These are phyloP conservation scores for Varroa destructor DNA, from an alignment of 1,140 invertebrate species.

Conservation along the genomic window DNA sequence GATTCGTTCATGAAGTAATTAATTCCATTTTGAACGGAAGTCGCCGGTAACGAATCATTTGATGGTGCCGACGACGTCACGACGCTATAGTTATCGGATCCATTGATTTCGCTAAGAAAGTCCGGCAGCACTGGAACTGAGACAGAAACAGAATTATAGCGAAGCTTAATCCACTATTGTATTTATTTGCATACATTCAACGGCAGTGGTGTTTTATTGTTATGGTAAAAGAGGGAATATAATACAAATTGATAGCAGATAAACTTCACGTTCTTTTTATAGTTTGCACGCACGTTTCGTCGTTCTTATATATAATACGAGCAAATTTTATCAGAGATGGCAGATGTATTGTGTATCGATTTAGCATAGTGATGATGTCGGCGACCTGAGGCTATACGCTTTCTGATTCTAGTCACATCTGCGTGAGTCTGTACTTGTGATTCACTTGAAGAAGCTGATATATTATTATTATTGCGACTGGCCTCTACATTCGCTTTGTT, in stretches of 20 bases:
- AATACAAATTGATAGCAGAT: background rate
- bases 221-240: background rate
- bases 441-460: no score
- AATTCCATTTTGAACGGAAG: background rate
- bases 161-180: no score
- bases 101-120: background rate
- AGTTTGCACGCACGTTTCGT: background rate
- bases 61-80: background rate
- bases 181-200: no score
- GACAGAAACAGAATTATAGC: background rate
- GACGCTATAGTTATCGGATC: background rate
- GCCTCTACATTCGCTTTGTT: no score
- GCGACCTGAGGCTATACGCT: no score
- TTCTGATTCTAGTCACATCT: no score
- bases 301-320: no score
- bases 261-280: background rate
- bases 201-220: background rate
- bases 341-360: no score
- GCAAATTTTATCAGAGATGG: no score
- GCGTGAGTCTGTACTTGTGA: no score
- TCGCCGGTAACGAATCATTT: background rate
- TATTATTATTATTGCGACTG: no score
- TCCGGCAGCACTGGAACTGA: slow-evolving; percentile 18
- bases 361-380: no score
- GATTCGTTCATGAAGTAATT: background rate